Base-by-base conservation (phyloP, 2,888 invertebrate species). In the Atethmia centrago region DNA sequence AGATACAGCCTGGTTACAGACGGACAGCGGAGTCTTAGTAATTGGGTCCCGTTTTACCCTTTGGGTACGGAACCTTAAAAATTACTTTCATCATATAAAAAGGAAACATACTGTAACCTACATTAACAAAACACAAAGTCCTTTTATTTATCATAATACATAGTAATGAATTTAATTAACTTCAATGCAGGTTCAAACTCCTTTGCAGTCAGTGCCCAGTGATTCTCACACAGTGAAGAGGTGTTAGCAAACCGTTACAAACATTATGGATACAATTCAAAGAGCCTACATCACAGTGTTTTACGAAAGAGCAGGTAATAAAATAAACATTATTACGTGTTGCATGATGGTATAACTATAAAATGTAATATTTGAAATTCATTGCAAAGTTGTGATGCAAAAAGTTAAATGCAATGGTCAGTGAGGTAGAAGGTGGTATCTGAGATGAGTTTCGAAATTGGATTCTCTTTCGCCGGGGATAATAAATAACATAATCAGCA, bases 271-370 rank as follows among this genome's bases (percentile, higher is more conserved):
- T 64, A 77, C 73, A 8, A 85, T 94, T 40, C 77, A 76, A 63
- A 85, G 87, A 82, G 88, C 88, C 40, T 96, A 96, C 88, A 84
- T 95, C 79, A 84, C 85, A 28, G 83, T 96, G 36, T 95, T 96
- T 84, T 93, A 94, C 83, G 95, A 96, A 80, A 90, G 91, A 88
- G 93, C 95, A 91, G 96, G 96, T 96, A 93, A 88, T 86, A 80
- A 68, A 71, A 73, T 65, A 40, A 40, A 73, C 45, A 56, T 77
- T 71, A 69, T 75, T 71, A 21, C n/a, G 55, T 36, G 49, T 79
- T 40, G 51, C 59, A 51, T 49, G 66, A 51, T 31, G n/a, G 42
- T 36, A 56, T 51, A 19, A 25, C 40, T 40, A 56, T 56, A 19
- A 25, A 56, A 66, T 59, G 31, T 45, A 65, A 55, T 65, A n/a